Percentiles rank a stretch among this genome's conserved stretches.
Conservation (phyloP, 2,888 invertebrate species). For the Scaptomyza reducta region DNA sequence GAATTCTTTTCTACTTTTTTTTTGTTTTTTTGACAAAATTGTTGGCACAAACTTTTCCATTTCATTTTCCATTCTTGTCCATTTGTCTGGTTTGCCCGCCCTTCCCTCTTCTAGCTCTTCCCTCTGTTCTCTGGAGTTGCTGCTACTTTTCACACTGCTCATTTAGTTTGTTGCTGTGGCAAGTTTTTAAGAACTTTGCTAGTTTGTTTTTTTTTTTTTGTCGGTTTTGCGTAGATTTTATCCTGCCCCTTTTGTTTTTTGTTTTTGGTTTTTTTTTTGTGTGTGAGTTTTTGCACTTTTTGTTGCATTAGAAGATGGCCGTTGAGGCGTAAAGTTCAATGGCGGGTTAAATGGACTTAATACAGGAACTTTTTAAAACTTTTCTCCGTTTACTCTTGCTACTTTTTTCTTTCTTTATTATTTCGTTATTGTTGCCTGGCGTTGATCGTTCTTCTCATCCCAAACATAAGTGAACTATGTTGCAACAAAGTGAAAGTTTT, state of each 20-base stretch:
- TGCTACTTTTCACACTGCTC: constrained; percentile 35
- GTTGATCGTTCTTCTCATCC: constrained; percentile 60
- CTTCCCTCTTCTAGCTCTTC: not conserved
- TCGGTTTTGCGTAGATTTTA: constrained; percentile 54
- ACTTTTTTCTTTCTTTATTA: constrained; percentile 5
- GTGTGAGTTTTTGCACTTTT: constrained; percentile 31
- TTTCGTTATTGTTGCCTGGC: constrained; percentile 53
- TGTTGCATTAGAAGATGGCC: constrained; percentile 69
- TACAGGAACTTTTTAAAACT: constrained; percentile 74
- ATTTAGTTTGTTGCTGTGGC: constrained; percentile 59
- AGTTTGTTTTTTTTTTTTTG: constrained; percentile 46
- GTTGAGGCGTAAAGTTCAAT: constrained; percentile 80
- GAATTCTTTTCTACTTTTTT: constrained; percentile 54
- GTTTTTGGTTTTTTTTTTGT: constrained; percentile 3
- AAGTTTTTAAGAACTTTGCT: constrained; percentile 72
- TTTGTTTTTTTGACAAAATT: constrained; percentile 33
- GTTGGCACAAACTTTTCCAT: constrained; percentile 77
- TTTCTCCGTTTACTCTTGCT: constrained; percentile 33
- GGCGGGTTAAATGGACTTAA: constrained; percentile 81
- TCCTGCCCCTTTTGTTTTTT: not conserved
- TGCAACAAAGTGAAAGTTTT: constrained; percentile 73
- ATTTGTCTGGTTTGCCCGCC: constrained; percentile 45
- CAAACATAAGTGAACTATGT: constrained; percentile 1
- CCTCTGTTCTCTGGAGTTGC: constrained; percentile 4
- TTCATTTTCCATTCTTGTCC: constrained; percentile 73